Evolutionary conservation across 2,888 invertebrate species (phyloP).

Genomic region (Enchytraeus crypticus): DNA sequence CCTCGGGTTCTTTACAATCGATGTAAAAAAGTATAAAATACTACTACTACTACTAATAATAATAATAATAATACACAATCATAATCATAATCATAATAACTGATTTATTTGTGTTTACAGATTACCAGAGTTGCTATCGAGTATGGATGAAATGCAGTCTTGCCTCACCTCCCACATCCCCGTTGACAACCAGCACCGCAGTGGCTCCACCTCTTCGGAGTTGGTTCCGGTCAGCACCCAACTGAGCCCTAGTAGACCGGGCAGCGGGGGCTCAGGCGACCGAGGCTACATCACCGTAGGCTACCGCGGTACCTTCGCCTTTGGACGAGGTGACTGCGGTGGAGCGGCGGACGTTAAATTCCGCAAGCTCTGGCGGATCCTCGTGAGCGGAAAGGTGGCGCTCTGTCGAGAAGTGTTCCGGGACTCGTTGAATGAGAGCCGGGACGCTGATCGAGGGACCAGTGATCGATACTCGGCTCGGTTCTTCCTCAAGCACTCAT

Average conservation of each 20-base stretch:
- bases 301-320: conserved; percentile 96
- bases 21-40: no score
- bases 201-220: no score
- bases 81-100: neutral
- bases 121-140: no score
- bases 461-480: conserved; percentile 92
- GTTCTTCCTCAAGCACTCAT: conserved; percentile 95
- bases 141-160: no score
- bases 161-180: no score
- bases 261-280: conserved; percentile 75
- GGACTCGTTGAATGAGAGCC: conserved; percentile 89
- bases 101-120: neutral
- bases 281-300: conserved; percentile 87
- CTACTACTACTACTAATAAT: no score
- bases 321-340: conserved; percentile 86
- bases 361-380: conserved; percentile 86
- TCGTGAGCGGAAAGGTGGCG: conserved; percentile 85
- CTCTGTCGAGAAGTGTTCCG: conserved; percentile 93
- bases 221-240: neutral
- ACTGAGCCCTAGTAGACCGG: neutral
- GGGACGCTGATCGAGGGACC: conserved; percentile 89
- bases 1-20: no score
- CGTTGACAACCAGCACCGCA: no score
- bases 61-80: no score
- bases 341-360: conserved; percentile 97